Evolutionary conservation across 2,797 vertebrate species (phyloP), one percentile per base, ranked within the genome.

Genomic region (Dipus sagitta): DNA sequence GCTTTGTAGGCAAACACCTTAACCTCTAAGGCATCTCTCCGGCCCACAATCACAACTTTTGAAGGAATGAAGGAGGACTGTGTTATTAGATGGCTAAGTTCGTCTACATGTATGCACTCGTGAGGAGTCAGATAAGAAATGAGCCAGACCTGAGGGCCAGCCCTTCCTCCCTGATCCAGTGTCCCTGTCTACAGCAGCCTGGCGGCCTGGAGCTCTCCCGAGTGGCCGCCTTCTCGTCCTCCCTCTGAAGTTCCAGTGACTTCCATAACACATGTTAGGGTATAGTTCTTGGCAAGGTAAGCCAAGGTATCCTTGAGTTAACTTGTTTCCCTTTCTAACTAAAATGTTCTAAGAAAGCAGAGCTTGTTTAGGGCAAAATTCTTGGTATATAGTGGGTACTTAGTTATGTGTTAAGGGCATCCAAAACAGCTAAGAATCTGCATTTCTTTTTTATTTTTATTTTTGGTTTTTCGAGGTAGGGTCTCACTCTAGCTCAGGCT

Each of bases 291-390:
- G 14, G 34, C 64, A 38, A 20, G 74, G 21, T 18, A 7, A 79
- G 2, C 5, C 58, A 81, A 62, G 9, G 12, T 62, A 65, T 64
- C 60, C 60, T 79, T 15, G 60, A 30, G 4, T 79, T 72, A 58
- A 2, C 78, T 78, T 65, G 8, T 83, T 93, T 71, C 60, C 18
- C 52, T 67, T 75, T 92, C 38, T 34, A 86, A 75, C 38, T n/a
- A 20, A 13, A 81, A 24, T 30, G 6, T 60, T 71, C 20, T n/a
- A 77, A 47, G 30, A 91, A 82, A 64, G 24, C 20, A 85, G 42
- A 91, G 47, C 1, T 18, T 24, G 17, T 58, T 64, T 5, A 96
- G 86, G 70, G 79, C n/a, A 87, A 81, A 93, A 90, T 32, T 26
- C 3, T 52, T 85, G 72, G 34, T 47, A 84, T 42, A 20, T 5